A percentile compares a stretch with the other conserved stretches of the same genome.
Conservation (phyloP, 1,140 invertebrate genomes). For the Nymphalis io region DNA sequence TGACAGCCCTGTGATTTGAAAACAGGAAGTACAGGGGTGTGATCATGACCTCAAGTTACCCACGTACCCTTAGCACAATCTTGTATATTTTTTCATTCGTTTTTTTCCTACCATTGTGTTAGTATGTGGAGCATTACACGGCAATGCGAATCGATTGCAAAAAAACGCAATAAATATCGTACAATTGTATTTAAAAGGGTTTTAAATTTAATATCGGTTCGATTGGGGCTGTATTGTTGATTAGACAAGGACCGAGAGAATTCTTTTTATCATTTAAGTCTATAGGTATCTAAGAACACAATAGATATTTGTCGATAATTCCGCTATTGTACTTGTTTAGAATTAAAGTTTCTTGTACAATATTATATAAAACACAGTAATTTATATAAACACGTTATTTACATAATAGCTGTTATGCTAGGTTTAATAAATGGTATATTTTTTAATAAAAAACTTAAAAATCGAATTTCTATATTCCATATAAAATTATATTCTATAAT, state of each 20-base stretch:
- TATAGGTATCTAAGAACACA: constrained; percentile 29
- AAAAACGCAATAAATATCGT: constrained; percentile 79
- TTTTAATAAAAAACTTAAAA: no score
- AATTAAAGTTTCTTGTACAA: not conserved
- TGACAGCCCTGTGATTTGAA: constrained; percentile 55
- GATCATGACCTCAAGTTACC: constrained; percentile 55
- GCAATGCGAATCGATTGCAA: constrained; percentile 52
- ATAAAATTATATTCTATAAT: no score
- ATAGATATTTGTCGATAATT: constrained; percentile 47
- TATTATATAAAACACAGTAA: not conserved
- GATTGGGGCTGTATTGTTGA: constrained; percentile 57
- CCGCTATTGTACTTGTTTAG: constrained; percentile 34
- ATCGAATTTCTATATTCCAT: no score
- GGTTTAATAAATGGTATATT: no score
- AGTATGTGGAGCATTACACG: constrained; percentile 67
- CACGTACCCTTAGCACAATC: constrained; percentile 28
- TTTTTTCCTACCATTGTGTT: constrained; percentile 45
- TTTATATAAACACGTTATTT: no score
- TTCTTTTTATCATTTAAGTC: constrained; percentile 46
- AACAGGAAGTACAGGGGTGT: constrained; percentile 78
- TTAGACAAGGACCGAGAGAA: constrained; percentile 7
- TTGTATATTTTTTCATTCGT: constrained; percentile 41
- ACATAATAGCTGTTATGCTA: no score
- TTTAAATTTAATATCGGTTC: constrained; percentile 75
- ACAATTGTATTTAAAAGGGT: constrained; percentile 78